Evolutionary conservation across 2,888 invertebrate genomes (phyloP).

Genomic region (Yponomeuta evonymella): DNA sequence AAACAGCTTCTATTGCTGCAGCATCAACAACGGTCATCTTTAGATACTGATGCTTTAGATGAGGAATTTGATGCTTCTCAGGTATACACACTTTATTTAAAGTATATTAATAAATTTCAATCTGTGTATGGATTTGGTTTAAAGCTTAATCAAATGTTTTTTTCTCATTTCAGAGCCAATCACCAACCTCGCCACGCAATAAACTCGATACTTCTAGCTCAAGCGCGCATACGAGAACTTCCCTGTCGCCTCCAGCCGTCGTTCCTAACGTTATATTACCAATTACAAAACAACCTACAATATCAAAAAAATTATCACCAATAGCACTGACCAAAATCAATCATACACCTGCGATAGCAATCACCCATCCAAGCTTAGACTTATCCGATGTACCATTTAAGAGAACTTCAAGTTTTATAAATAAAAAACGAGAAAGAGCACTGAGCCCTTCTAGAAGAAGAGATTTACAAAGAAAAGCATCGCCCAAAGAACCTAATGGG

Average conservation of each 20-base stretch:
- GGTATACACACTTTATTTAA: conserved; percentile 36
- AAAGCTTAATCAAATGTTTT: conserved; percentile 7
- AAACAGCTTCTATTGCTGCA: conserved; percentile 86
- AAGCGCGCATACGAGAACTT: conserved; percentile 50
- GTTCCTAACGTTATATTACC: conserved; percentile 61
- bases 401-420: conserved; percentile 68
- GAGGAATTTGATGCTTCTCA: conserved; percentile 81
- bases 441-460: conserved; percentile 69
- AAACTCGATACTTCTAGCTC: conserved; percentile 64
- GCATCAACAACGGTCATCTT: conserved; percentile 90
- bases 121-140: not conserved
- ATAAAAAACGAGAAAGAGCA: conserved; percentile 70
- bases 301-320: conserved; percentile 51
- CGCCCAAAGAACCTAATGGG: conserved; percentile 62
- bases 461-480: conserved; percentile 60
- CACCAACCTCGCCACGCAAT: conserved; percentile 71
- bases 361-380: conserved; percentile 73
- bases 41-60: conserved; percentile 89
- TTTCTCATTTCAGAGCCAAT: conserved; percentile 56
- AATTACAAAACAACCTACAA: conserved; percentile 67
- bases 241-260: conserved; percentile 66
- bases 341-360: conserved; percentile 75
- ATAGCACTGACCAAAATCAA: conserved; percentile 46
- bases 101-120: conserved; percentile 8
- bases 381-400: conserved; percentile 66